phyloP scores from a whole-genome alignment of 1,140 invertebrate genomes.

The Macrostomum lignano region DNA sequence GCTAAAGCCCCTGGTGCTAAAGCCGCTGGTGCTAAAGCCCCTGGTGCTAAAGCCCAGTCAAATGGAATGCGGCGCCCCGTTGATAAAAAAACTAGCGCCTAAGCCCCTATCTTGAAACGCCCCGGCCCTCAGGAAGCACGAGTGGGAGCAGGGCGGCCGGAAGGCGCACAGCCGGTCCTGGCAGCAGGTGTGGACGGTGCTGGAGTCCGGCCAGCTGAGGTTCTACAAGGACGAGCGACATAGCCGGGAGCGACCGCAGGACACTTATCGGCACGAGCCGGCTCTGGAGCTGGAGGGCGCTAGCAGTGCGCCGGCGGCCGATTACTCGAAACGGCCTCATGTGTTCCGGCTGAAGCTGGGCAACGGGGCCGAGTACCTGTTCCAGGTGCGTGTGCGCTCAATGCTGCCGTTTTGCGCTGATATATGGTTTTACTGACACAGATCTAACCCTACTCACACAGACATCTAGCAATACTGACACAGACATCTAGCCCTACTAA shows the following conservation, averaged over 20 bases:
- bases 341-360: conserved; percentile 71
- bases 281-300: conserved; percentile 56
- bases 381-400: conserved; percentile 38
- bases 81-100: not conserved
- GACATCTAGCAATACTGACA: too few species aligned
- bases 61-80: too few species aligned
- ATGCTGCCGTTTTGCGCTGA: too few species aligned
- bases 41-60: too few species aligned
- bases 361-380: conserved; percentile 73
- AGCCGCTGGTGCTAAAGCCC: too few species aligned
- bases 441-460: too few species aligned
- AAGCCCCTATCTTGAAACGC: too few species aligned
- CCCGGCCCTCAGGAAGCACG: conserved; percentile 63
- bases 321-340: conserved; percentile 94
- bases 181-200: conserved; percentile 40
- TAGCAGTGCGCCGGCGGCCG: conserved; percentile 49
- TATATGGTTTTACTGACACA: too few species aligned
- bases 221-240: conserved; percentile 61
- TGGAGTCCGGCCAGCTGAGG: conserved; percentile 33
- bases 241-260: conserved; percentile 49
- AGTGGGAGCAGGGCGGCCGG: conserved; percentile 79
- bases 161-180: conserved; percentile 59
- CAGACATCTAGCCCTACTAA: too few species aligned
- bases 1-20: too few species aligned
- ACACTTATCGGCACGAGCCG: conserved; percentile 53